These are phyloP conservation scores for Heliothis peltigera DNA, from an alignment of 2,888 invertebrate species.

Conservation along the genomic window DNA sequence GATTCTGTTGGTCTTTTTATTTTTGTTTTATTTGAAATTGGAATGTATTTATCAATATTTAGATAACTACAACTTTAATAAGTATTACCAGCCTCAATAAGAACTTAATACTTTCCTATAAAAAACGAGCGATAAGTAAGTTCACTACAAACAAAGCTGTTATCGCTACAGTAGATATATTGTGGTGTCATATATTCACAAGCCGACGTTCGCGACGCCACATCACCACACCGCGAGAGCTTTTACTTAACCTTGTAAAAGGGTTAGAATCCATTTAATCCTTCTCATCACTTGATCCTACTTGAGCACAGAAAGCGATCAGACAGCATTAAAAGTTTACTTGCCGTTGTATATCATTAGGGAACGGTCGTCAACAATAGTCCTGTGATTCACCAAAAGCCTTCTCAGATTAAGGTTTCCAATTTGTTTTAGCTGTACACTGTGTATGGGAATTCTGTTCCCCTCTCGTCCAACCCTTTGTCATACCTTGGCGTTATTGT, in stretches of 20 bases:
- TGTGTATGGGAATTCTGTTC: not conserved
- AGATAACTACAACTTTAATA: no score
- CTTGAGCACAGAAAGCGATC: conserved; percentile 12
- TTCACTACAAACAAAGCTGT: not conserved
- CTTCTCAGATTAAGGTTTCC: conserved; percentile 17
- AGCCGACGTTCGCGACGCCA: not conserved
- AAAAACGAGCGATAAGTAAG: not conserved
- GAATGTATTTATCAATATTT: no score
- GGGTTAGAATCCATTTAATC: conserved; percentile 14
- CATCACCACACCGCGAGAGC: conserved; percentile 10
- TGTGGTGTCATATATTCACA: not conserved
- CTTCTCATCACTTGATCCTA: conserved; percentile 9
- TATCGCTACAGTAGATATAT: not conserved
- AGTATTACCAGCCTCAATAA: no score
- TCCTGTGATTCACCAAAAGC: conserved; percentile 12
- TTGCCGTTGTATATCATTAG: not conserved
- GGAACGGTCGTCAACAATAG: not conserved
- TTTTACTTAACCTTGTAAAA: conserved; percentile 6
- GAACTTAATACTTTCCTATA: no score
- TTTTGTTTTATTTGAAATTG: not conserved
- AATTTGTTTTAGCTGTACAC: conserved; percentile 19
- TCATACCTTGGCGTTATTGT: conserved; percentile 20
- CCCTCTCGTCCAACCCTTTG: conserved; percentile 7
- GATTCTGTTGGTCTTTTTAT: not conserved
- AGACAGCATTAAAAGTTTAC: conserved; percentile 11